phyloP scores from a whole-genome alignment of 92 coral and sea anemone genomes.

The Diadumene lineata region DNA sequence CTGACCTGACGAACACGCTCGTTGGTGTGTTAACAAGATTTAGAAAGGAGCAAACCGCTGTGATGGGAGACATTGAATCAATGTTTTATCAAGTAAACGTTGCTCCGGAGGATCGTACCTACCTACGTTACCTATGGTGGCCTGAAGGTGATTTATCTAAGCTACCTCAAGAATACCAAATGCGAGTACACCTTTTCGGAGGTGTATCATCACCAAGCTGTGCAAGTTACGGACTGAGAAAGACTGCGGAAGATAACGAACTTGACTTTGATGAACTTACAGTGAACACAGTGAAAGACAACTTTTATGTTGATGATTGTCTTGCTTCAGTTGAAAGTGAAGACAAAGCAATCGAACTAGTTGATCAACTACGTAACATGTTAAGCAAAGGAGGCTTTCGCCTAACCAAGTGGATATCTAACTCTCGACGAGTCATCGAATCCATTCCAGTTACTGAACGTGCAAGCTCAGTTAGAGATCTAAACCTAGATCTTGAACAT shows the following conservation, averaged over 20 bases:
- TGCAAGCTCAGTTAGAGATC: conserved; percentile 45
- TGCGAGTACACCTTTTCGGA: conserved; percentile 43
- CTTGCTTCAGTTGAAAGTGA: conserved; percentile 32
- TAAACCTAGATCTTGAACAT: conserved; percentile 19
- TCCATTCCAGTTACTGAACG: conserved; percentile 41
- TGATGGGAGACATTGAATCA: conserved; percentile 28
- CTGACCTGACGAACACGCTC: conserved; percentile 34
- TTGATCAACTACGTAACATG: conserved; percentile 43
- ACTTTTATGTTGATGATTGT: conserved; percentile 56
- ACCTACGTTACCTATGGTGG: conserved; percentile 41
- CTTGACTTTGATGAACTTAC: conserved; percentile 17
- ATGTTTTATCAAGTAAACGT: conserved; percentile 48
- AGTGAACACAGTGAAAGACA: conserved; percentile 24
- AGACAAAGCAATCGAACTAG: conserved; percentile 44
- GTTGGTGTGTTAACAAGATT: conserved; percentile 24
- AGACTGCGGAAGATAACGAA: conserved; percentile 34
- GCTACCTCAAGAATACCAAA: conserved; percentile 30
- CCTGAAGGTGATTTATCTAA: conserved; percentile 20
- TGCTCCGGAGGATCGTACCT: conserved; percentile 13
- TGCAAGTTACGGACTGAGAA: conserved; percentile 34
- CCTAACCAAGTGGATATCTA: conserved; percentile 35
- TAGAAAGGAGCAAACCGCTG: conserved; percentile 17
- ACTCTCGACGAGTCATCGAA: conserved; percentile 31
- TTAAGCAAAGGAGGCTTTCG: conserved; percentile 40
- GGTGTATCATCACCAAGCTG: conserved; percentile 43